phyloP scores from a whole-genome alignment of 1,140 invertebrate genomes.

The Lineus longissimus region DNA sequence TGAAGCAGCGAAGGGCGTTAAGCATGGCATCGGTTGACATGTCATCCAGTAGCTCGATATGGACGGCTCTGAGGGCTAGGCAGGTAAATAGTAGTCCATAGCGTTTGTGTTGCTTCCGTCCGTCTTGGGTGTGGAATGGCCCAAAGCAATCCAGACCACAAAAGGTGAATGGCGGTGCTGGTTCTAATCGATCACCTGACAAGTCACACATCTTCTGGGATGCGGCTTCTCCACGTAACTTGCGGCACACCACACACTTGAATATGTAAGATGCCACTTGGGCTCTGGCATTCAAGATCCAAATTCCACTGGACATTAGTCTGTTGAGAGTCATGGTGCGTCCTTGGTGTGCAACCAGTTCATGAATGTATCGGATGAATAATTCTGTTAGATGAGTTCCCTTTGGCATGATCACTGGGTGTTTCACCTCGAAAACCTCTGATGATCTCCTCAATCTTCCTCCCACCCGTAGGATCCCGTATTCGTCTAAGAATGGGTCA shows the following conservation, averaged over 20 bases:
- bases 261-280: too few species aligned
- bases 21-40: conserved; percentile 8
- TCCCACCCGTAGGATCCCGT: not conserved
- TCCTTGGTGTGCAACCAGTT: not conserved
- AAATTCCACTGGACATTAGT: too few species aligned
- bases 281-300: too few species aligned
- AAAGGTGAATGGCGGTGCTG: not conserved
- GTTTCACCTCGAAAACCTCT: not conserved
- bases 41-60: not conserved
- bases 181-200: not conserved
- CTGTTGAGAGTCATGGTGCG: too few species aligned
- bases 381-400: not conserved
- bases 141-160: not conserved
- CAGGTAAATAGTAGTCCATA: not conserved
- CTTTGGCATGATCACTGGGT: not conserved
- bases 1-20: not conserved
- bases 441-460: not conserved
- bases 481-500: too few species aligned
- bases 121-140: not conserved
- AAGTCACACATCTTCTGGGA: not conserved
- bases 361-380: not conserved
- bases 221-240: not conserved
- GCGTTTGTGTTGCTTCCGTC: not conserved
- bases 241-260: not conserved
- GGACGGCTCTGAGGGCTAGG: not conserved